Evolutionary conservation across 35 echinoderm and acorn worm species (phyloP).

Genomic region (Anneissia japonica): DNA sequence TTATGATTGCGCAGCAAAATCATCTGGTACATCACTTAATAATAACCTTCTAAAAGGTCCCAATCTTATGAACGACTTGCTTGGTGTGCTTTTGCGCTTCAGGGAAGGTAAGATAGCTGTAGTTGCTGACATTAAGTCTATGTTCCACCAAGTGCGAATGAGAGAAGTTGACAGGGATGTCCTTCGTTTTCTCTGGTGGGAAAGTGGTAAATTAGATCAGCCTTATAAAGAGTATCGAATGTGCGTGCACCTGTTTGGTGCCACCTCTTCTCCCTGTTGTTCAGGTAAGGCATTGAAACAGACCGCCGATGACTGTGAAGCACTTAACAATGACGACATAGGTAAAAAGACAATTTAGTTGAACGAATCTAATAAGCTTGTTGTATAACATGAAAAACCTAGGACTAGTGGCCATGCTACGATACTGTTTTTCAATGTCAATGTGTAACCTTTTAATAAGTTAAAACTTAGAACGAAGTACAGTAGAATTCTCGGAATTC

Average conservation of each 20-base stretch:
- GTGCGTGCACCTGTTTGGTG: neutral
- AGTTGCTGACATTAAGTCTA: slow-evolving; percentile 25
- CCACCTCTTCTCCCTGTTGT: slow-evolving; percentile 42
- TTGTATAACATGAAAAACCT: no score
- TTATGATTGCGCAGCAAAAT: slow-evolving; percentile 50
- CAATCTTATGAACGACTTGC: slow-evolving; percentile 49
- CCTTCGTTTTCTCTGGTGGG: neutral
- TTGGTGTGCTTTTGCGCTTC: slow-evolving; percentile 28
- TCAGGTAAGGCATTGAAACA: slow-evolving; percentile 13
- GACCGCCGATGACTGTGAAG: slow-evolving; percentile 6
- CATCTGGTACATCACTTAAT: slow-evolving; percentile 55
- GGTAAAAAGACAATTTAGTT: neutral
- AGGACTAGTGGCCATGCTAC: no score
- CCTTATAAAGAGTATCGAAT: neutral
- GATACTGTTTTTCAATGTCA: no score
- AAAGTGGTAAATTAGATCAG: neutral
- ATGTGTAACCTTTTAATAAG: no score
- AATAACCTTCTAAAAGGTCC: slow-evolving; percentile 59
- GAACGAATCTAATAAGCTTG: no score
- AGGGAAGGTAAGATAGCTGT: slow-evolving; percentile 28
- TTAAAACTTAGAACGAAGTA: no score
- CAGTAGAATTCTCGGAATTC: no score
- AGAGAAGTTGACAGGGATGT: slow-evolving; percentile 26
- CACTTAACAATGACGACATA: neutral
- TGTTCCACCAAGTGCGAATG: slow-evolving; percentile 45